Evolutionary conservation across 2,888 invertebrate genomes (phyloP).

Genomic region (Fabriciana adippe): DNA sequence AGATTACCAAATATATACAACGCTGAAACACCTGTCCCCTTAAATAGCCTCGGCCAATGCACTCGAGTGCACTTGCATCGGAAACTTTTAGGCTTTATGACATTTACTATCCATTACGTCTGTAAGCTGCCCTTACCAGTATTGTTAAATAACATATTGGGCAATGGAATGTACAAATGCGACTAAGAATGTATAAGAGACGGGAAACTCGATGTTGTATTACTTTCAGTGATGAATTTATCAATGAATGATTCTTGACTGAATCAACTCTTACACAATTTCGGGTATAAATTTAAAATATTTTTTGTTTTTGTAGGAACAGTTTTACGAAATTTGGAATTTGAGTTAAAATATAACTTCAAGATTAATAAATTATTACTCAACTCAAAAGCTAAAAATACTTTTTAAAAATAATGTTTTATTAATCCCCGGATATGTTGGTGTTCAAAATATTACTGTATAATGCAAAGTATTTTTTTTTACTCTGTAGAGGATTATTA

Average conservation of each 20-base stretch:
- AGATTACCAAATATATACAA: slow-evolving; percentile 32
- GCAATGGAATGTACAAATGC: not conserved
- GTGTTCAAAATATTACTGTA: too few species aligned
- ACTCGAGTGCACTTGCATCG: slow-evolving; percentile 56
- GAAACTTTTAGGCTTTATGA: not conserved
- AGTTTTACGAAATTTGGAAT: too few species aligned
- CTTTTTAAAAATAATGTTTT: too few species aligned
- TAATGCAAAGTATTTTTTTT: too few species aligned
- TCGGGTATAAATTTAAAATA: too few species aligned
- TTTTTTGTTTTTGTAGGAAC: too few species aligned
- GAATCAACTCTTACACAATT: too few species aligned
- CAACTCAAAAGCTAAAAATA: too few species aligned
- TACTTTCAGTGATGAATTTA: not conserved
- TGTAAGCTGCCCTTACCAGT: not conserved
- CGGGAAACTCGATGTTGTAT: not conserved
- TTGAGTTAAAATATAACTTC: too few species aligned
- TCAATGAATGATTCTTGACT: slow-evolving; percentile 2
- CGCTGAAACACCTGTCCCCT: slow-evolving; percentile 57
- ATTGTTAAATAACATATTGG: not conserved
- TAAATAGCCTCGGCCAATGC: slow-evolving; percentile 66
- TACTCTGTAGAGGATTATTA: too few species aligned
- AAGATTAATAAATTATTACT: too few species aligned
- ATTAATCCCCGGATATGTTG: too few species aligned
- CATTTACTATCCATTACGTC: not conserved
- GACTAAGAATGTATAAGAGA: not conserved